Base-by-base conservation (phyloP, 2,797 vertebrate genomes). In the Channallabes apus region DNA sequence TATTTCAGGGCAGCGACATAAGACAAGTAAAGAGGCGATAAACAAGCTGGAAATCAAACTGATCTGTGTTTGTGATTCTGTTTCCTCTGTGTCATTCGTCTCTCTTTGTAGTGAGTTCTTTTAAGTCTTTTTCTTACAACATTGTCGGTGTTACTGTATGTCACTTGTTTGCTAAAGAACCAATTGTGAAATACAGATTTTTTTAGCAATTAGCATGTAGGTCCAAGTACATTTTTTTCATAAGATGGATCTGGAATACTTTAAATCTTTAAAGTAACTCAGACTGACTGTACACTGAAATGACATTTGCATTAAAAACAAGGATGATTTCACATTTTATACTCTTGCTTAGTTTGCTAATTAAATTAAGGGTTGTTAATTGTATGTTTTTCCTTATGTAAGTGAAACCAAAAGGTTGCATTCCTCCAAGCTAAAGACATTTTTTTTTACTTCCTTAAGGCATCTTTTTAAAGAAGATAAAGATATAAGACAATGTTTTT, bases 31-130 rank as follows among this genome's bases (percentile, higher is more conserved):
- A 62, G 14, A 62, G 58, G 58, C 58, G n/a, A 35, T 41, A 38
- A 79, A 62, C 76, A 61, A 79, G 58, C 38, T 38, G 58, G 17
- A 78, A 78, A 78, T 78, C 76, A 38, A 61, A 61, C 56, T 35
- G 54, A 59, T 58, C 27, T 58, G 54, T 35, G 56, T 59, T 58
- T 22, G 29, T 58, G 76, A 61, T 78, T 24, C 75, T 38, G 32
- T 11, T 78, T 7, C 24, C 18, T 12, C 24, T 2, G 32, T 38
- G 32, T 61, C 76, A 38, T 17, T 38, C 76, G 12, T 61, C 22
- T 59, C 18, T 3, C 54, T 58, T 76, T 58, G 18, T 76, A 32
- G 18, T 8, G 2, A 77, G 0, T 59, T 2, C 54, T 77, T 59
- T 35, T 24, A 35, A 35, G 29, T 78, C 18, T 59, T 8, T 38